Base-by-base conservation (phyloP, 2,888 invertebrate species). In the Crepidodera aurea region DNA sequence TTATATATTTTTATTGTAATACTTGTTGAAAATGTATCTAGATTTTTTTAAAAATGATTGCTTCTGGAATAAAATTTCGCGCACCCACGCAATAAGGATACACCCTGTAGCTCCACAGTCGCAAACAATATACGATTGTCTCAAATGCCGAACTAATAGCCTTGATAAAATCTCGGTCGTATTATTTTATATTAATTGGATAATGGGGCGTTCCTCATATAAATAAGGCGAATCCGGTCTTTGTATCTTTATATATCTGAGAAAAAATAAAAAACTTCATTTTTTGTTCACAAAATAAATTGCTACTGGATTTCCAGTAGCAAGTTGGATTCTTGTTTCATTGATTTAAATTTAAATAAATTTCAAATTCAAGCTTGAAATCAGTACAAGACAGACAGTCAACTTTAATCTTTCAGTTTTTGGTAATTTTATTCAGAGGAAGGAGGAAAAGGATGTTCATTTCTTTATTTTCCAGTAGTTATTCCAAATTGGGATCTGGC, bases 101-200 rank as follows among this genome's bases (percentile, higher is more conserved):
- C 32, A 32, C 32, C 32, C 10, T 32, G 32, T 32, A 32, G 8
- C 2, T 6, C 10, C 8, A n/a, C n/a, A n/a, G 2, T 10, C 18
- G 40, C 12, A 40, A 40, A 40, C 10, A 40, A 40, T 40, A n/a
- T n/a, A 40, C 16, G 40, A 40, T 40, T 40, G 40, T 40, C 40
- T 40, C 40, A 40, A 10, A 13, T 2, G 2, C 40, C 6, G 16
- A 40, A 13, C 40, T 40, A 40, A 40, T 18, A 8, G 40, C 40
- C 40, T 40, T 40, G 40, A 40, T 40, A 40, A 40, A 18, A 40
- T 40, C 40, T 2, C 10, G 40, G 16, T 8, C 10, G 40, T 40
- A 40, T 40, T 18, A 40, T 40, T 40, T 40, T 40, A 40, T 18
- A 40, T 40, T 40, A 40, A 40, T 40, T 40, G 40, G 40, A 18